Conservation (phyloP, 2,888 invertebrate genomes). For the Baronia brevicornis region DNA sequence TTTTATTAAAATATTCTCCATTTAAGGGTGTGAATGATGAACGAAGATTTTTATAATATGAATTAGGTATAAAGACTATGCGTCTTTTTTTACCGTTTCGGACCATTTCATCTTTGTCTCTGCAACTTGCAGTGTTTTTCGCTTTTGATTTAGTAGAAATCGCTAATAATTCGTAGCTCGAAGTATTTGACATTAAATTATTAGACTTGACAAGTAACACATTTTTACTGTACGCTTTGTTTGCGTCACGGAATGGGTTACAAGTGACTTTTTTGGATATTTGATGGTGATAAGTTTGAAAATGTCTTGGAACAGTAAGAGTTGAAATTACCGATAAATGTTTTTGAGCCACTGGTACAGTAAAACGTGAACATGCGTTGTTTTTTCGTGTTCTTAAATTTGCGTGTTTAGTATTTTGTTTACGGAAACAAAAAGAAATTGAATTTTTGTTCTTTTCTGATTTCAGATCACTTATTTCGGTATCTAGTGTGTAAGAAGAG, state of each 20-base stretch:
- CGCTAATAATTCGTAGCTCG: slow-evolving; percentile 37
- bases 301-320: slow-evolving; percentile 50
- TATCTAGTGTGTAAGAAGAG: slow-evolving; percentile 40
- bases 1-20: slow-evolving; percentile 14
- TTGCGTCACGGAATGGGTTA: slow-evolving; percentile 21
- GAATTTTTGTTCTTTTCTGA: slow-evolving; percentile 27
- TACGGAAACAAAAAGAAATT: slow-evolving; percentile 15
- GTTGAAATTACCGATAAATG: slow-evolving; percentile 48
- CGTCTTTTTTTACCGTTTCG: slow-evolving; percentile 17
- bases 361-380: slow-evolving; percentile 25
- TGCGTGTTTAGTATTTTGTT: slow-evolving; percentile 13
- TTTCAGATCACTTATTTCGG: slow-evolving; percentile 27
- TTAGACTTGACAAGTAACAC: slow-evolving; percentile 26
- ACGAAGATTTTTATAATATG: slow-evolving; percentile 26
- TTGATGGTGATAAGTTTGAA: slow-evolving; percentile 22
- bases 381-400: slow-evolving; percentile 15
- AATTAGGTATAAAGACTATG: slow-evolving; percentile 29
- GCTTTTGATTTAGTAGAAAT: slow-evolving; percentile 42
- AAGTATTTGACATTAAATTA: slow-evolving; percentile 26
- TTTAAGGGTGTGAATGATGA: slow-evolving; percentile 19
- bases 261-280: slow-evolving; percentile 17
- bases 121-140: slow-evolving; percentile 31
- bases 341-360: slow-evolving; percentile 36
- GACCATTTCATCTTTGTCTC: slow-evolving; percentile 20
- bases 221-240: slow-evolving; percentile 28